Evolutionary conservation across 1,140 invertebrate species (phyloP), one percentile per base, ranked within the genome.

Genomic region (Diabrotica virgifera): DNA sequence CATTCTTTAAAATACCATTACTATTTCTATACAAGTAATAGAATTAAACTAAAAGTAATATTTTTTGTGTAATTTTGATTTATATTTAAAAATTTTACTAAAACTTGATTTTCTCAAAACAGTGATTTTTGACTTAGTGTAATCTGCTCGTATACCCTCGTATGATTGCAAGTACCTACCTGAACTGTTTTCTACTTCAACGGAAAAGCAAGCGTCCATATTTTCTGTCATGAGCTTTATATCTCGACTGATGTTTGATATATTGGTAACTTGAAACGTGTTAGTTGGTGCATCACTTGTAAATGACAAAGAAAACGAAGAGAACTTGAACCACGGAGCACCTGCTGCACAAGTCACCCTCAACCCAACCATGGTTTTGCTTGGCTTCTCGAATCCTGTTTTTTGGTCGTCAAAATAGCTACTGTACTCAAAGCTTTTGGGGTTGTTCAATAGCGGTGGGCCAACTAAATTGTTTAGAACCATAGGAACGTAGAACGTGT

Each of bases 401-500:
- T n/a, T 11, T n/a, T 12, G 0, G 10, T 13, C 24, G 11, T 7
- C 35, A 37, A 64, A 57, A 64, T 64, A 59, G 11, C 24, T 35
- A 6, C 14, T 35, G 7, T 53, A 37, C 3, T 35, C 10, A 10
- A 70, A 14, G 11, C 36, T 57, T 5, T 52, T 24, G 5, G 59
- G 52, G 14, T 59, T 10, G 52, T 66, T 70, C 6, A 70, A 46
- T 40, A 57, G 37, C 5, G 62, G 52, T 6, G 68, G 68, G n/a
- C 68, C 68, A 1, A 70, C 9, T 5, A 64, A 46, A 35, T 36
- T 55, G 50, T 70, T 70, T 12, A 70, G 52, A 14, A 66, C 62
- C 9, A 65, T 65, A 0, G 72, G 72, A 7, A 74, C 40, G 40
- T 63, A 72, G 2, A 74, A 63, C 5, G 63, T 63, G 35, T 70